Evolutionary conservation across 2,797 vertebrate genomes (phyloP).

Genomic region (Lacerta viridis): DNA sequence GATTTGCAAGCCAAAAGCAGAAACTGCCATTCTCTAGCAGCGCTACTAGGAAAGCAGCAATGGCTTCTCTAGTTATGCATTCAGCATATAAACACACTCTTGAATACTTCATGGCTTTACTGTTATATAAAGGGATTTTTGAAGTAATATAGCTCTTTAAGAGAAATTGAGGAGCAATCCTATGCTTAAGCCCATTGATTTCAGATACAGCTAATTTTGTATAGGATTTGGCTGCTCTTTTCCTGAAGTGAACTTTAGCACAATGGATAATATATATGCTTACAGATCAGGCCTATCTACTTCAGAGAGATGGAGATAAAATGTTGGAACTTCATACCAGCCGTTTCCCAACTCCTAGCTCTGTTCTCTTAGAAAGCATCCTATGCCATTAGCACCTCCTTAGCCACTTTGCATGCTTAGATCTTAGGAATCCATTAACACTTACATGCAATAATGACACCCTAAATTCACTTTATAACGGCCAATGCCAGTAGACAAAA

Average conservation of each 20-base stretch:
- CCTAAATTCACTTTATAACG: too few species aligned
- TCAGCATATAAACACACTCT: background rate
- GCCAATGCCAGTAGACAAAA: too few species aligned
- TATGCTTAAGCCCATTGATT: background rate
- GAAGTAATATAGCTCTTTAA: background rate
- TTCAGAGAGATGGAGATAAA: background rate
- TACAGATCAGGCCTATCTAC: background rate
- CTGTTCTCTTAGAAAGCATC: background rate
- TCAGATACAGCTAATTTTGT: background rate
- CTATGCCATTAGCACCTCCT: background rate
- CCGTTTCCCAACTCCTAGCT: background rate
- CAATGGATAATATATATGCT: background rate
- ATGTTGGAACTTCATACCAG: background rate
- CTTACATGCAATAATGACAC: background rate
- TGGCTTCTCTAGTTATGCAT: background rate
- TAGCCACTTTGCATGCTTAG: background rate
- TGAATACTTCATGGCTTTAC: background rate
- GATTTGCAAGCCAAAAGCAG: background rate
- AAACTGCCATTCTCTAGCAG: background rate
- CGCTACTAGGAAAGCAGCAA: background rate
- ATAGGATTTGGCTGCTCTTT: background rate
- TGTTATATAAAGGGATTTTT: background rate
- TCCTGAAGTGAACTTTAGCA: background rate
- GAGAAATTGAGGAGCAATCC: too few species aligned
- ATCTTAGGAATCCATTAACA: background rate